These are phyloP conservation scores for Phaethornis superciliosus DNA, from an alignment of 2,113 vertebrate species.

Conservation along the genomic window DNA sequence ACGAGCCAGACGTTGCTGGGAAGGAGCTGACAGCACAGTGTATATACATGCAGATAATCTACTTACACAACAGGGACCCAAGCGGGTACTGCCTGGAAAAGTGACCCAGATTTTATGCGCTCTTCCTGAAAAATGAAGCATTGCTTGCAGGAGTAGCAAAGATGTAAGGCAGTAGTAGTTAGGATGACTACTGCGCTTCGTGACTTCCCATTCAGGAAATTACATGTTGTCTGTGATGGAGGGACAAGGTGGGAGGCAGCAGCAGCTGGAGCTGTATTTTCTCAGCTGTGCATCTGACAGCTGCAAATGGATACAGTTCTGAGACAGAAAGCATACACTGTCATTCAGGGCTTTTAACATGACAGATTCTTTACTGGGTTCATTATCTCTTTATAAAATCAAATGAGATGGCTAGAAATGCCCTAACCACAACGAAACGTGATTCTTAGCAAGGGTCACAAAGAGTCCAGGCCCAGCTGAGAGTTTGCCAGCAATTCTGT, in stretches of 20 bases:
- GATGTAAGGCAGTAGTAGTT: background rate
- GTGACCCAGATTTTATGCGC: background rate
- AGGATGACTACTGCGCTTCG: constrained; percentile 2
- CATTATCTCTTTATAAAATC: constrained; percentile 7
- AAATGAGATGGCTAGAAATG: background rate
- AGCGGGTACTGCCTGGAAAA: background rate
- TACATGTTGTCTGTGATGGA: constrained; percentile 51
- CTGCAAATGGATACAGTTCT: background rate
- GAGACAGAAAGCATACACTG: background rate
- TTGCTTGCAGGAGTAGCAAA: background rate
- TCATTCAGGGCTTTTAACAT: constrained; percentile 18
- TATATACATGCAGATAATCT: background rate
- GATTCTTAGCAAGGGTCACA: background rate
- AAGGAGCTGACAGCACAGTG: rapidly evolving
- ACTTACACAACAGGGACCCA: rapidly evolving
- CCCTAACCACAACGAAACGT: background rate
- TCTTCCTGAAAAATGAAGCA: background rate
- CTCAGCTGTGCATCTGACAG: constrained; percentile 59
- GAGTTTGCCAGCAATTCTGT: background rate
- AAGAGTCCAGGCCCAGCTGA: background rate
- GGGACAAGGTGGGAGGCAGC: constrained; percentile 37
- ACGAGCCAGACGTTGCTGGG: rapidly evolving
- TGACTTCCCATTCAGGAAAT: constrained; percentile 55
- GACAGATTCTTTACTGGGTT: background rate
- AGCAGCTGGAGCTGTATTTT: constrained; percentile 54